Percentiles rank a stretch among this genome's conserved stretches.
phyloP scores from a whole-genome alignment of 1,140 invertebrate species.

The Wasmannia auropunctata region DNA sequence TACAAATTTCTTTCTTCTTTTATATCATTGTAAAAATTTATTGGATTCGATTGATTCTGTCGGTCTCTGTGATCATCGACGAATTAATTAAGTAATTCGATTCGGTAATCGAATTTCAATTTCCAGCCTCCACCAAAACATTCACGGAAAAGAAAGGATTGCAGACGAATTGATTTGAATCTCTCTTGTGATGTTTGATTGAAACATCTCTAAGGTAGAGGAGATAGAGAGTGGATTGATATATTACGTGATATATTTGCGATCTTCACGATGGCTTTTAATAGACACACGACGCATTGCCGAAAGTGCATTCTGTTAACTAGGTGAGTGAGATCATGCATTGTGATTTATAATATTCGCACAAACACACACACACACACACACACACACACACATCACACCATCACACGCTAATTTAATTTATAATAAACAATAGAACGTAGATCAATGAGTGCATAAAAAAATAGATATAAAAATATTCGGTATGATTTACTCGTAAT shows the following conservation, averaged over 20 bases:
- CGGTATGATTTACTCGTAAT: too few relatives aligned
- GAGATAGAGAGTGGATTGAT: not conserved
- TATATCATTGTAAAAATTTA: not conserved
- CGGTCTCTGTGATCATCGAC: not conserved
- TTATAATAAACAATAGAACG: too few relatives aligned
- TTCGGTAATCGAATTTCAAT: not conserved
- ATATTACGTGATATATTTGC: constrained; percentile 1
- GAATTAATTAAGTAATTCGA: not conserved
- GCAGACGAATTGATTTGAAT: not conserved
- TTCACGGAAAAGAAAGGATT: constrained; percentile 29
- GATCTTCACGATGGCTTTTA: constrained; percentile 71
- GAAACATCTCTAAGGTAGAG: not conserved
- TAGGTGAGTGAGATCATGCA: constrained; percentile 63
- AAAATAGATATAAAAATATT: too few relatives aligned
- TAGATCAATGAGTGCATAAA: too few relatives aligned
- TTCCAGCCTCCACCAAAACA: not conserved
- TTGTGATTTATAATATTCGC: too few relatives aligned
- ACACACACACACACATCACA: too few relatives aligned
- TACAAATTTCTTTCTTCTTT: not conserved
- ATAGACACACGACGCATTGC: constrained; percentile 69
- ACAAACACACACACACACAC: too few relatives aligned
- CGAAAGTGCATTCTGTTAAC: constrained; percentile 70
- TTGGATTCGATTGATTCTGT: not conserved
- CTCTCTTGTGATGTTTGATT: not conserved
- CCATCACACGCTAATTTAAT: too few relatives aligned